Evolutionary conservation across 2,113 vertebrate genomes (phyloP).

Genomic region (Eudorcas thomsonii): DNA sequence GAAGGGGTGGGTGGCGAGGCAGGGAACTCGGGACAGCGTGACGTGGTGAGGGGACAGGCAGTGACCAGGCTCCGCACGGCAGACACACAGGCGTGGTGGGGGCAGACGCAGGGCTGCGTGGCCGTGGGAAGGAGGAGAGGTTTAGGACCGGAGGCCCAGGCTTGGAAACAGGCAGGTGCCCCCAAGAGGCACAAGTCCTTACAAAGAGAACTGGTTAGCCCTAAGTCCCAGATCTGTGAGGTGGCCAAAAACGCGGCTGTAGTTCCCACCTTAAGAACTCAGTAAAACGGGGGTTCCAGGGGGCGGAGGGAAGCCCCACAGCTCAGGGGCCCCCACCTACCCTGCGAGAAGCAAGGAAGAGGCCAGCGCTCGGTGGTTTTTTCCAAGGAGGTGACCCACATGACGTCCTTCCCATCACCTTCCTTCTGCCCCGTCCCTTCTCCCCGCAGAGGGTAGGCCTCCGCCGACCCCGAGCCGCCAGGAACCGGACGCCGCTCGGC

Average conservation of each 20-base stretch:
- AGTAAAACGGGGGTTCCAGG: background rate
- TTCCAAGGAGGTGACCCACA: background rate
- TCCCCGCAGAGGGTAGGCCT: background rate
- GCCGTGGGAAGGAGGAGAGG: background rate
- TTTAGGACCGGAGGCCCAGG: background rate
- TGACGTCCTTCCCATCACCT: background rate
- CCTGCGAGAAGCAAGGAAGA: background rate
- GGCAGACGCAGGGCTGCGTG: background rate
- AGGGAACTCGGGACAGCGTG: background rate
- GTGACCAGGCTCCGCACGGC: slow-evolving; percentile 4
- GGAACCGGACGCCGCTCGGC: background rate
- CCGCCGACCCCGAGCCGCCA: background rate
- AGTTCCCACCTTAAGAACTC: slow-evolving; percentile 23
- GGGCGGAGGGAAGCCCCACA: background rate
- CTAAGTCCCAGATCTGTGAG: slow-evolving; percentile 48
- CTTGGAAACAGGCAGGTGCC: background rate
- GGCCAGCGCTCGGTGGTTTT: background rate
- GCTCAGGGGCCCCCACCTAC: background rate
- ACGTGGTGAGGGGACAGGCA: background rate
- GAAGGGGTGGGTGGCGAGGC: background rate
- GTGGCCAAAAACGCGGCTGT: slow-evolving; percentile 43
- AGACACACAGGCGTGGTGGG: background rate
- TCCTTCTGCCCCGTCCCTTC: background rate
- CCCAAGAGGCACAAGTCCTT: slow-evolving; percentile 63
- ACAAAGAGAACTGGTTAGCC: slow-evolving; percentile 59